phyloP scores from a whole-genome alignment of 2,113 vertebrate genomes.

The Rhea pennata region DNA sequence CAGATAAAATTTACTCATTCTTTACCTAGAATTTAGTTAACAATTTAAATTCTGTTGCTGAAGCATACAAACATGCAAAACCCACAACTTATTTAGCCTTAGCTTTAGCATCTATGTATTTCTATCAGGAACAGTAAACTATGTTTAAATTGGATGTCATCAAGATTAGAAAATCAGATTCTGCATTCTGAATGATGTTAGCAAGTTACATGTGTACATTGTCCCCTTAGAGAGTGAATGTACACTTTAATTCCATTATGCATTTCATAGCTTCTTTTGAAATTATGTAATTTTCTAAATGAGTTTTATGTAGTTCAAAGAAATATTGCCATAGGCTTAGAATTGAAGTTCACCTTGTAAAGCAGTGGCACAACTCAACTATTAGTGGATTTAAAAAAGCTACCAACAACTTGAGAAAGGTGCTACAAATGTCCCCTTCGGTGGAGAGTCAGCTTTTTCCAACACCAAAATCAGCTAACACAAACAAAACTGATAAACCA shows the following conservation, averaged over 20 bases:
- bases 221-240: background rate
- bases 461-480: background rate
- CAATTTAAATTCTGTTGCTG: background rate
- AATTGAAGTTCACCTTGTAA: background rate
- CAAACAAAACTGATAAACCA: background rate
- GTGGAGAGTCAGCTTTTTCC: background rate
- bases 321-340: background rate
- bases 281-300: conserved; percentile 22
- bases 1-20: background rate
- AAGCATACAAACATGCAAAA: background rate
- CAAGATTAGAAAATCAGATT: conserved; percentile 31
- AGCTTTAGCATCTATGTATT: background rate
- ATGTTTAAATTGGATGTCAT: background rate
- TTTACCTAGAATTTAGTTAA: background rate
- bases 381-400: background rate
- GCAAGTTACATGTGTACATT: background rate
- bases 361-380: background rate
- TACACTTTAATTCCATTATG: background rate
- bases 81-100: background rate
- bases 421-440: background rate
- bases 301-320: conserved; percentile 33
- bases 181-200: background rate
- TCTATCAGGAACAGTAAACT: background rate
- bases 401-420: background rate
- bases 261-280: conserved; percentile 28